These are phyloP conservation scores for Strigamia transsilvanica DNA, from an alignment of 2,888 invertebrate genomes.

Conservation along the genomic window DNA sequence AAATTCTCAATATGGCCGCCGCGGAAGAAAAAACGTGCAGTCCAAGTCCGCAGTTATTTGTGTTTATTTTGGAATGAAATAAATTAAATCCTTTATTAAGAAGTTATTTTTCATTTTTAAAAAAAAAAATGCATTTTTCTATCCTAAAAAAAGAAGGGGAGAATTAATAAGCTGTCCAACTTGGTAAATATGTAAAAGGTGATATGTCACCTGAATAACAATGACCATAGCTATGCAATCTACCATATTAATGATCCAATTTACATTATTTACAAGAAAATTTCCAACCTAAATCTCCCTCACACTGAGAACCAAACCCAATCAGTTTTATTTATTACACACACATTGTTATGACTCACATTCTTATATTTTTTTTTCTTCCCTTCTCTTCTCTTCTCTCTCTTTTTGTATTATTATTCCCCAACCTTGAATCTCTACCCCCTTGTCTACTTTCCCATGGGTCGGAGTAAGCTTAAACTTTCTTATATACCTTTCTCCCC, in stretches of 20 bases:
- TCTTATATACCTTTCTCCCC: constrained; percentile 16
- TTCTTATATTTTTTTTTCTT: background rate
- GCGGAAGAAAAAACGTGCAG: no score
- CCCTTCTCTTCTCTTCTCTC: background rate
- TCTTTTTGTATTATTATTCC: constrained; percentile 12
- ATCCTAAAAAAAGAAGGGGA: background rate
- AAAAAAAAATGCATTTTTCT: background rate
- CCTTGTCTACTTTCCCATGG: constrained; percentile 49
- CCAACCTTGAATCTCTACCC: constrained; percentile 47
- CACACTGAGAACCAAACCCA: background rate
- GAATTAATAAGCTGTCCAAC: background rate
- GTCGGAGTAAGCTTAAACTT: constrained; percentile 47
- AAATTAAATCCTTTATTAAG: no score
- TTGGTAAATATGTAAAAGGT: background rate
- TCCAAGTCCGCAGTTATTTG: no score
- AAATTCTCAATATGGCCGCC: no score
- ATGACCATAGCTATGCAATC: background rate
- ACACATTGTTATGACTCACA: constrained; percentile 1
- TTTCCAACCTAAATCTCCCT: background rate
- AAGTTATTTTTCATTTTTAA: no score
- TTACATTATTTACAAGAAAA: background rate
- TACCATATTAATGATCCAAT: constrained; percentile 2
- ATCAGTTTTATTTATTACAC: background rate
- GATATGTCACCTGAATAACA: constrained; percentile 1
- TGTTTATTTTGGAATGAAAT: no score